These are phyloP conservation scores for Himalopsyche anomala DNA, from an alignment of 2,888 invertebrate species.

Conservation along the genomic window DNA sequence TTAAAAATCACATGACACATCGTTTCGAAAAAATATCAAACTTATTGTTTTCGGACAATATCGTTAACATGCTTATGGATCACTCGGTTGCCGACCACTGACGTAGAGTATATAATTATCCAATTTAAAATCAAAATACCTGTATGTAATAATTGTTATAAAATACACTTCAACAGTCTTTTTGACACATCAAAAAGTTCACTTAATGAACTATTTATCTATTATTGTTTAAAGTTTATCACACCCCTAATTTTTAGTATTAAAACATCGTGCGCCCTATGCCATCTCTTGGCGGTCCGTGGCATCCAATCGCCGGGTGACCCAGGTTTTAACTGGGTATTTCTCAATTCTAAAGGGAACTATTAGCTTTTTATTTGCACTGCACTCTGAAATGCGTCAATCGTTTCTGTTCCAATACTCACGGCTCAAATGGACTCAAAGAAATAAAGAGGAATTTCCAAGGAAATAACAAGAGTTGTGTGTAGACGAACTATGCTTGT, in stretches of 20 bases:
- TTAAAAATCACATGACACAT: too few relatives aligned
- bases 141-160: too few relatives aligned
- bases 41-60: too few relatives aligned
- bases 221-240: too few relatives aligned
- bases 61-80: too few relatives aligned
- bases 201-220: too few relatives aligned
- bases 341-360: slow-evolving; percentile 50
- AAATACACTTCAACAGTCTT: too few relatives aligned
- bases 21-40: too few relatives aligned
- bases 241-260: not conserved
- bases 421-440: slow-evolving; percentile 15
- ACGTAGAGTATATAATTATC: too few relatives aligned
- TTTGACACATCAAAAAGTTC: too few relatives aligned
- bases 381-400: slow-evolving; percentile 47
- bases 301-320: slow-evolving; percentile 1
- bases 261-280: slow-evolving; percentile 36
- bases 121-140: too few relatives aligned
- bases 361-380: slow-evolving; percentile 58
- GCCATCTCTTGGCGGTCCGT: slow-evolving; percentile 40
- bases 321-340: slow-evolving; percentile 41
- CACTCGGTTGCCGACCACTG: too few relatives aligned
- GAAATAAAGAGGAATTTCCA: slow-evolving; percentile 35
- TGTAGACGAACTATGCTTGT: not conserved
- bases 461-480: not conserved
- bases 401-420: slow-evolving; percentile 14